Percentiles rank a stretch among this genome's conserved stretches.
Conservation (phyloP, 2,113 vertebrate genomes). For the Phrynosoma blainvillii region DNA sequence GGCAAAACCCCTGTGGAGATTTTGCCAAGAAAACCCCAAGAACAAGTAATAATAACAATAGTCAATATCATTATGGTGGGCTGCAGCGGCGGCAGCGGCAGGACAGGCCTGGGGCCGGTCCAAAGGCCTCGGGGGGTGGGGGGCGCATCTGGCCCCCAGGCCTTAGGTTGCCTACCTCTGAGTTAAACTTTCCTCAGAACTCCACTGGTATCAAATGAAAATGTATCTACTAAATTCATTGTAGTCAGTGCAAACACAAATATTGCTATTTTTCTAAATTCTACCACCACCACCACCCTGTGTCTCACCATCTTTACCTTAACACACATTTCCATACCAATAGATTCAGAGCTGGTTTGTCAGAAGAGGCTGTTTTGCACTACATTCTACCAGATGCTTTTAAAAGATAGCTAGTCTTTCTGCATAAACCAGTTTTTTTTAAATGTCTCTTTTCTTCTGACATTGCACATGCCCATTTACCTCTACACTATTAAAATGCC, state of each 20-base stretch:
- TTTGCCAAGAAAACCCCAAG: no score
- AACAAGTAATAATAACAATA: no score
- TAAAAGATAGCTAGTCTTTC: slow-evolving; percentile 33
- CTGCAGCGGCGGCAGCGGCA: no score
- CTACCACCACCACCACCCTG: slow-evolving; percentile 34
- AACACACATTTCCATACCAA: slow-evolving; percentile 58
- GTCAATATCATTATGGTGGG: no score
- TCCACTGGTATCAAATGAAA: slow-evolving; percentile 32
- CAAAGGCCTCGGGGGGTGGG: no score
- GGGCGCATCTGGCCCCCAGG: no score
- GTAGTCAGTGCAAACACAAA: slow-evolving; percentile 11
- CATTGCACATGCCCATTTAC: rapidly evolving
- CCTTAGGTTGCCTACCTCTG: no score
- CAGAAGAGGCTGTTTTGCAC: slow-evolving; percentile 45
- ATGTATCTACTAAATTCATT: slow-evolving; percentile 17
- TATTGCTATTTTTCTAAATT: slow-evolving; percentile 30
- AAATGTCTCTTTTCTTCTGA: background rate
- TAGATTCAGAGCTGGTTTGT: slow-evolving; percentile 46
- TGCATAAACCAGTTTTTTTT: slow-evolving; percentile 38
- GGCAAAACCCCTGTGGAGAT: no score
- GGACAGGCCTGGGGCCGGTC: no score
- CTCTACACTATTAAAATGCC: background rate
- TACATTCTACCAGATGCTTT: slow-evolving; percentile 45
- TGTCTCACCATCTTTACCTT: slow-evolving; percentile 48
- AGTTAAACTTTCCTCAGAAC: slow-evolving; percentile 35